phyloP scores from a whole-genome alignment of 1,140 invertebrate species.

The Orchestia grillus region DNA sequence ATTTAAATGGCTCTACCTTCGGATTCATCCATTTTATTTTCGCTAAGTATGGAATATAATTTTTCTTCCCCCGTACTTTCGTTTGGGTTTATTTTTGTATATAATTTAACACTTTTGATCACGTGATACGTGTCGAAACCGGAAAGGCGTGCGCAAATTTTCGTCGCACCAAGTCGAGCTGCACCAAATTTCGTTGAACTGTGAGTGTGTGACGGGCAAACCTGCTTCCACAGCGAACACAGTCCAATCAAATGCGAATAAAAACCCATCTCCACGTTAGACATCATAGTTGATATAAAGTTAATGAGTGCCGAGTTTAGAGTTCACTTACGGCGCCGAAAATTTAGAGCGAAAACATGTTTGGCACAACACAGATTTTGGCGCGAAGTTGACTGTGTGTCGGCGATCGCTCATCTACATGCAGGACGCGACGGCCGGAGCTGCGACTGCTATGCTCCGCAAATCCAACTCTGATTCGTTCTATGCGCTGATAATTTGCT shows the following conservation, averaged over 20 bases:
- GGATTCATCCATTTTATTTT: background rate
- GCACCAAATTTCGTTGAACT: background rate
- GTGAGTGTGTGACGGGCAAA: background rate
- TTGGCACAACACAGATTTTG: background rate
- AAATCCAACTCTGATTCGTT: constrained; percentile 49
- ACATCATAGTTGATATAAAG: background rate
- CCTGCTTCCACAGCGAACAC: background rate
- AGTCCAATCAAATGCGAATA: background rate
- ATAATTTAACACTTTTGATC: background rate
- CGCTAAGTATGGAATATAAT: background rate
- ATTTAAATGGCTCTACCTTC: too few relatives aligned
- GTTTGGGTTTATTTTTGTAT: background rate
- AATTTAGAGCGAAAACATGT: background rate
- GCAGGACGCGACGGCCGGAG: background rate
- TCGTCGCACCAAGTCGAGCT: background rate
- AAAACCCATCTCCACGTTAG: background rate
- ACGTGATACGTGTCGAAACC: background rate
- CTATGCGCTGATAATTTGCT: constrained; percentile 55
- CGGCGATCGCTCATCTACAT: constrained; percentile 14
- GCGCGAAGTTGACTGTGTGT: background rate
- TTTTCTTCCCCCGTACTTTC: background rate
- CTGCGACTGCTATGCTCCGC: constrained; percentile 22
- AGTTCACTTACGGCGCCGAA: background rate
- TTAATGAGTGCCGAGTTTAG: background rate
- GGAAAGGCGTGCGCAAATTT: background rate